Evolutionary conservation across 2,113 vertebrate genomes (phyloP), one percentile per base, ranked within the genome.

Genomic region (Otocyon megalotis): DNA sequence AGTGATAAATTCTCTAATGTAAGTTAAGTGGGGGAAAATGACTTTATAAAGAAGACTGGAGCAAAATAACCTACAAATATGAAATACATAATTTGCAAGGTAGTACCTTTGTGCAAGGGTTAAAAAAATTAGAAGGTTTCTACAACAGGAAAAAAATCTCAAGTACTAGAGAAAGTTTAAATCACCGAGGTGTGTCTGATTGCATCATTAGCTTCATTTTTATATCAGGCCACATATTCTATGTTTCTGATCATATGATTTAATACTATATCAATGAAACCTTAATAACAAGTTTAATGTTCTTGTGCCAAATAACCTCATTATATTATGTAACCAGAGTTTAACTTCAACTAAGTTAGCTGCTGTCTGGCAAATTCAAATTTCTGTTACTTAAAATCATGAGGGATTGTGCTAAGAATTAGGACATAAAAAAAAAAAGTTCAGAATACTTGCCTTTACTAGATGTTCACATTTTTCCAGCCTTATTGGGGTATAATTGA

Each of bases 381-480:
- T 85, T 96, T 88, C 76, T n/a, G 15, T 79, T 32, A 54, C 12
- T 43, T 14, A 3, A 9, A 86, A 82, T 56, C 48, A 53, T 72
- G n/a, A 83, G 8, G 26, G 26, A 71, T 43, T 58, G 2, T 71
- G 11, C 79, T 48, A 82, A 82, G 28, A 16, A 92, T 7, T n/a
- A 67, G 28, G 35, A n/a, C 17, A 32, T 58, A 58, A 22, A 43
- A 79, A 58, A 22, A 77, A 91, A 22, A 20, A 74, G 22, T 84
- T 67, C 14, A 54, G 43, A 84, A 93, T 92, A 74, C 13, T 92
- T 88, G 8, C 63, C 28, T 91, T 67, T 56, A 86, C n/a, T 94
- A 82, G 90, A 43, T 87, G 1, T n/a, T 72, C 58, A 63, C 63
- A 71, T 35, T 94, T 88, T 48, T 50, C 26, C 35, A 43, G n/a